Percentiles rank a stretch among this genome's conserved stretches.
Conservation (phyloP, 2,888 invertebrate genomes). For the Drosophila falleni region DNA sequence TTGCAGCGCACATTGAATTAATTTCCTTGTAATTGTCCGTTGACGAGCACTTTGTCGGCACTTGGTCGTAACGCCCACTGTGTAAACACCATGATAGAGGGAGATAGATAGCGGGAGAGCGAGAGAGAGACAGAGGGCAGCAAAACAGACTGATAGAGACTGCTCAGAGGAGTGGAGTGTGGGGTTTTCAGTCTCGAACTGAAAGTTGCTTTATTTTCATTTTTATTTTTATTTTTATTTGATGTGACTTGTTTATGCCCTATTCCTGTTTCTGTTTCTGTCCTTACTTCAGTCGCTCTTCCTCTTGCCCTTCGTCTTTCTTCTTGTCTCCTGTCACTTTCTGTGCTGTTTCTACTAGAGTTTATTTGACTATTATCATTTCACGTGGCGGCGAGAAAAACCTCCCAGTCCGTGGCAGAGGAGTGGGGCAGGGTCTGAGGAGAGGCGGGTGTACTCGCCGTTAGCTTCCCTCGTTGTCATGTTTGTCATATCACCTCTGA, state of each 20-base stretch:
- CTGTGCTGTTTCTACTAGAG: constrained; percentile 40
- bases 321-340: constrained; percentile 9
- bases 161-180: not conserved
- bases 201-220: constrained; percentile 2
- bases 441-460: constrained; percentile 1
- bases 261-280: not conserved
- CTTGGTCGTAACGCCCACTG: constrained; percentile 55
- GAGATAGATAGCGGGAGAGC: too few species aligned
- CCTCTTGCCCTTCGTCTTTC: too few species aligned
- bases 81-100: constrained; percentile 20
- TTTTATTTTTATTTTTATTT: constrained; percentile 35
- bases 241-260: constrained; percentile 42
- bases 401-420: not conserved
- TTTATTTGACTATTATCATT: constrained; percentile 66
- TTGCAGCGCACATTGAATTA: constrained; percentile 64
- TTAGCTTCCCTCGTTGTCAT: constrained; percentile 56
- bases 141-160: not conserved
- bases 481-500: constrained; percentile 70
- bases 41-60: constrained; percentile 80
- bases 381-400: constrained; percentile 41
- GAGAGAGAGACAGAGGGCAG: not conserved
- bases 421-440: too few species aligned
- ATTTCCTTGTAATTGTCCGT: constrained; percentile 78
- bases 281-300: not conserved
- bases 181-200: not conserved